Evolutionary conservation across 2,113 vertebrate genomes (phyloP), one percentile per base, ranked within the genome.

Genomic region (Caranx ignobilis): DNA sequence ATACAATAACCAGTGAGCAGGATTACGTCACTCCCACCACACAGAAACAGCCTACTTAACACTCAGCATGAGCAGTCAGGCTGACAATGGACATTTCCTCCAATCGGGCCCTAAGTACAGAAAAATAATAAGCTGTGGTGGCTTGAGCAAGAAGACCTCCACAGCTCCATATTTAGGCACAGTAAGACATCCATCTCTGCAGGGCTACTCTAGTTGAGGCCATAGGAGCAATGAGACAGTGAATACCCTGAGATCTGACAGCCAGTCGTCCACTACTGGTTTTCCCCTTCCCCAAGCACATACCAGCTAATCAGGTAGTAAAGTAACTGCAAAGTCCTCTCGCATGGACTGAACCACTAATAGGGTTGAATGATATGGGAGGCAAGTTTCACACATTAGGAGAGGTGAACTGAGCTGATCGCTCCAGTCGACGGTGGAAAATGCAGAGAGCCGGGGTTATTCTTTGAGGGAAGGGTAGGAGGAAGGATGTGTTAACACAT

Each of bases 401-500:
- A 78, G 88, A 81, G 78, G 75, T 82, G 83, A 84, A 81, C 59
- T 81, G 66, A 84, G 74, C 82, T 75, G 78, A 86, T 81, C 41
- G 83, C 72, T 74, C 50, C 60, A 75, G 80, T 79, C 43, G 13
- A 37, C 48, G 47, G 81, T 72, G 57, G 70, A 77, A 84, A 78
- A 87, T 32, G 57, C 50, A 37, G 59, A 31, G 68, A 71, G 64
- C 65, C 26, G 15, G 76, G 75, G 76, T 88, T 85, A 72, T 67
- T 84, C 84, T 91, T 86, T 91, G 54, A 88, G 75, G 62, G 63
- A 75, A 54, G 63, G 87, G 60, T 75, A 62, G 80, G 79, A 80
- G 81, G 86, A 84, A 65, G 79, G 84, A 85, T 84, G 79, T 81
- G 83, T 90, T 92, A 89, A 91, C 85, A 89, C 89, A 92, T 90